phyloP scores from a whole-genome alignment of 2,113 vertebrate genomes.

The Actinemys pallida region DNA sequence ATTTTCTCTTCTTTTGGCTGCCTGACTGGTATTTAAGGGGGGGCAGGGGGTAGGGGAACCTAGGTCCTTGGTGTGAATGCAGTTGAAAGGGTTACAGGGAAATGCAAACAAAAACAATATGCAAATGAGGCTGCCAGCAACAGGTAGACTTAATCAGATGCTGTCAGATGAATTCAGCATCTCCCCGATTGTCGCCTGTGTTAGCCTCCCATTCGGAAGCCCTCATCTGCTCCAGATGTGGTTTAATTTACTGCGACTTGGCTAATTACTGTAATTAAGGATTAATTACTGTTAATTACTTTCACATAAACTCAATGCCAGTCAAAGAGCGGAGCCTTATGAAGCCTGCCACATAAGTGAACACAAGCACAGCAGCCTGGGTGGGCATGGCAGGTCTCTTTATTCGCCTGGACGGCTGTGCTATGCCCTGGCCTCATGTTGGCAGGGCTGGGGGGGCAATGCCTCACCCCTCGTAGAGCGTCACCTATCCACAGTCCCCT shows the following conservation, averaged over 20 bases:
- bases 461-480: rapidly evolving
- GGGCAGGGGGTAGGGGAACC: background rate
- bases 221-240: slow-evolving; percentile 98
- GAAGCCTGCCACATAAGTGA: slow-evolving; percentile 90
- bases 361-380: slow-evolving; percentile 79
- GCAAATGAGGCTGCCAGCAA: slow-evolving; percentile 81
- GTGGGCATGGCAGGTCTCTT: slow-evolving; percentile 60
- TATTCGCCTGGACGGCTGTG: background rate
- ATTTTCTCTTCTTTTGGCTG: background rate
- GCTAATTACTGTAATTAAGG: slow-evolving; percentile 99
- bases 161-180: slow-evolving; percentile 85
- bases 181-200: slow-evolving; percentile 85
- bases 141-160: slow-evolving; percentile 89
- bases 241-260: slow-evolving; percentile 99
- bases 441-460: background rate
- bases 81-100: slow-evolving; percentile 74
- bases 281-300: slow-evolving; percentile 99
- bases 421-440: background rate
- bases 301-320: slow-evolving; percentile 99
- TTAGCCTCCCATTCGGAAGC: slow-evolving; percentile 86
- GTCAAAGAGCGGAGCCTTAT: slow-evolving; percentile 95
- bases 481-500: background rate
- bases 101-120: slow-evolving; percentile 81
- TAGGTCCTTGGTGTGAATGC: slow-evolving; percentile 45
- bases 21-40: slow-evolving; percentile 34